Evolutionary conservation across 2,113 vertebrate species (phyloP).

Genomic region (Candoia aspera): DNA sequence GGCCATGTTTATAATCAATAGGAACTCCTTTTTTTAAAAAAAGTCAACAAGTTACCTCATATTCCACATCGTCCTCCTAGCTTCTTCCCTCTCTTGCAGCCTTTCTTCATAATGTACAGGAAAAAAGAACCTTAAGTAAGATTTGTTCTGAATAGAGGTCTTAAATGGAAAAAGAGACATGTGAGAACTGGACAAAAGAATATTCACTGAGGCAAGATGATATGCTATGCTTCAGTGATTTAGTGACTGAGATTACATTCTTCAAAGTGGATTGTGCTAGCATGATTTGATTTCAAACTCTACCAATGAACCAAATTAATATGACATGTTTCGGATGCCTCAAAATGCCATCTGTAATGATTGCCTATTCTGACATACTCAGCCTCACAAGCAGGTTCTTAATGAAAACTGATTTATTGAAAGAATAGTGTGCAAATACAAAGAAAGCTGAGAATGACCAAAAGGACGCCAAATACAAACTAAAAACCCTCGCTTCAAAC

Average conservation of each 20-base stretch:
- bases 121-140: slow-evolving; percentile 48
- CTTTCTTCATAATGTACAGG: neutral
- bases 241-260: neutral
- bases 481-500: too few species aligned
- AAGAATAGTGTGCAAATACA: too few species aligned
- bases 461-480: too few species aligned
- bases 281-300: neutral
- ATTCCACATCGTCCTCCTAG: slow-evolving; percentile 11
- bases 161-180: slow-evolving; percentile 48
- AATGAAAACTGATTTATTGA: too few species aligned
- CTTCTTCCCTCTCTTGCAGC: neutral
- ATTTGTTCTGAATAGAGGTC: slow-evolving; percentile 42
- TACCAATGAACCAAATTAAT: neutral
- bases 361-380: too few species aligned
- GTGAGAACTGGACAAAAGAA: slow-evolving; percentile 20
- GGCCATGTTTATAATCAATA: neutral
- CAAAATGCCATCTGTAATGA: too few species aligned
- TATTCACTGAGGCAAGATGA: neutral
- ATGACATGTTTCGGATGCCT: neutral
- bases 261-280: neutral
- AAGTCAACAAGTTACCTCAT: neutral
- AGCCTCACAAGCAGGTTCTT: too few species aligned
- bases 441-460: too few species aligned
- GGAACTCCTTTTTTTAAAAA: neutral
- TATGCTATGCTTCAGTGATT: slow-evolving; percentile 20